Percentiles rank a stretch among this genome's conserved stretches.
These are phyloP conservation scores for Tenthredo mesomela DNA, from an alignment of 2,888 invertebrate species.

Conservation along the genomic window DNA sequence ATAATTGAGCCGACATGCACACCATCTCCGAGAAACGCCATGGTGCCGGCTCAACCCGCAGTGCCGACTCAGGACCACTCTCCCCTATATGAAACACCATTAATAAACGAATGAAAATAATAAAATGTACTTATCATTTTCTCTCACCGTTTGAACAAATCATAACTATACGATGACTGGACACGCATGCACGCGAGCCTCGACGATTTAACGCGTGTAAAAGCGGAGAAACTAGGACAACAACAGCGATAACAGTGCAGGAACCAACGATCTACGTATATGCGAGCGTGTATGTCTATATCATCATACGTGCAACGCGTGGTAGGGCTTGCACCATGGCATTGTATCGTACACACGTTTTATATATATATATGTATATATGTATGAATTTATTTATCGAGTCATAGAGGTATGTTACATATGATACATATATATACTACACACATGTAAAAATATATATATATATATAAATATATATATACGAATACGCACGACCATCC, in stretches of 20 bases:
- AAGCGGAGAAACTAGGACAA: constrained; percentile 74
- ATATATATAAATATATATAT: too few relatives aligned
- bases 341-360: constrained; percentile 17
- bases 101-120: not conserved
- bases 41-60: too few relatives aligned
- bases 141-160: not conserved
- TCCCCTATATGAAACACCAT: too few relatives aligned
- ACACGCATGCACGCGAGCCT: constrained; percentile 47
- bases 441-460: too few relatives aligned
- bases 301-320: not conserved
- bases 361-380: not conserved
- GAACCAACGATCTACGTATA: not conserved
- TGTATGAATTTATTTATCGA: constrained; percentile 29
- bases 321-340: constrained; percentile 7
- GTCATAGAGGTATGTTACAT: not conserved
- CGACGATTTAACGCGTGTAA: constrained; percentile 59
- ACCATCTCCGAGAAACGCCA: too few relatives aligned
- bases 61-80: too few relatives aligned
- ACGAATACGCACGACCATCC: not conserved
- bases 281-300: not conserved
- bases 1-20: too few relatives aligned
- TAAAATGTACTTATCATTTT: not conserved
- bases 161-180: constrained; percentile 1
- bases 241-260: constrained; percentile 73
- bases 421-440: not conserved